Base-by-base conservation (phyloP, 2,113 vertebrate genomes). In the Shinisaurus crocodilurus region DNA sequence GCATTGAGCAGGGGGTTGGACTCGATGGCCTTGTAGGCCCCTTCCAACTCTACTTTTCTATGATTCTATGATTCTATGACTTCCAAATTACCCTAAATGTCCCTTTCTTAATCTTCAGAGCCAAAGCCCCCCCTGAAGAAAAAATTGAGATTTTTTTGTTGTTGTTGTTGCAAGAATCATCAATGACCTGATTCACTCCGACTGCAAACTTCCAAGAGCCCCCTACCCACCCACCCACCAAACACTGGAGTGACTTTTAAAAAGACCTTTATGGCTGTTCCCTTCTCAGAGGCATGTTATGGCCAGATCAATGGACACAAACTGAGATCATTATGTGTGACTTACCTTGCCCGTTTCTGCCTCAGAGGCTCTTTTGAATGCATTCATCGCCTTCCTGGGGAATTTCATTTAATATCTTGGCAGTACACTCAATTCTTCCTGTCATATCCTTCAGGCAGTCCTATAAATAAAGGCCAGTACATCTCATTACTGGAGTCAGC, bases 371-470 rank as follows among this genome's bases (percentile, higher is more conserved):
- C 91, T 95, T 95, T 95, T 77, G 85, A 96, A 92, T 90, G 91
- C 91, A 87, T 91, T 89, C 93, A 95, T 96, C 91, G 86, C 94
- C 96, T 96, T 97, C 92, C 96, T 96, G 92, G 96, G 95, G 96
- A 97, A 96, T 95, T 96, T 97, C 96, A 97, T 96, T 97, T 96
- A 92, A 91, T 96, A 95, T 95, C 93, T 96, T 97, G 95, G 97
- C 95, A 97, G 95, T 88, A 82, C 69, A 92, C 95, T 96, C 96
- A 94, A 94, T 96, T 96, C 95, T 90, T 95, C 93, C 95, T 96
- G 96, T 96, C 96, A 97, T 92, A 94, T 96, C 95, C 96, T 96
- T 91, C 89, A 94, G 96, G 96, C 96, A 92, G 88, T 91, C 93
- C 96, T 96, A 96, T 97, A 96, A 97, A 96, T 97, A 97, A 96